A percentile compares a stretch with the other conserved stretches of the same genome.
Conservation (phyloP, 1,140 invertebrate species). For the Holcopasites calliopsidis region DNA sequence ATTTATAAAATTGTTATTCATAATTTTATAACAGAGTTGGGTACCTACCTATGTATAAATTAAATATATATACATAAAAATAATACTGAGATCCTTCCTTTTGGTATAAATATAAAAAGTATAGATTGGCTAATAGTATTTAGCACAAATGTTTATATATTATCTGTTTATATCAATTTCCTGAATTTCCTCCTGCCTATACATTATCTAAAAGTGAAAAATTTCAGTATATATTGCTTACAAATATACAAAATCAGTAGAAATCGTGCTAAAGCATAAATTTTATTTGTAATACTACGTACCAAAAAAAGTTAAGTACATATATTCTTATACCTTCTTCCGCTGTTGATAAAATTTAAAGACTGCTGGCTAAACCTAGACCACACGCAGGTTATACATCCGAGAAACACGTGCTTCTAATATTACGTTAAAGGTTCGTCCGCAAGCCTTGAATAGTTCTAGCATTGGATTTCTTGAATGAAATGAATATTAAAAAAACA, state of each 20-base stretch:
- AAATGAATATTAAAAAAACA: neutral
- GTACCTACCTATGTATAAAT: slow-evolving; percentile 1
- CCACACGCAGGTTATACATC: slow-evolving; percentile 22
- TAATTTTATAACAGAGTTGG: neutral
- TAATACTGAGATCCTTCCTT: neutral
- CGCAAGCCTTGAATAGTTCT: neutral
- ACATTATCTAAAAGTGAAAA: slow-evolving; percentile 22
- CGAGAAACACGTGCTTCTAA: slow-evolving; percentile 20
- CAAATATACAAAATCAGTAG: neutral
- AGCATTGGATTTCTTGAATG: neutral
- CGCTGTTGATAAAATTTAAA: neutral
- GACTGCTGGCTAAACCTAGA: too few relatives aligned
- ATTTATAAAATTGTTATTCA: neutral
- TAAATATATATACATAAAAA: slow-evolving; percentile 1
- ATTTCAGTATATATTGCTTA: neutral
- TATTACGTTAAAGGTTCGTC: slow-evolving; percentile 2
- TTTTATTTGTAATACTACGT: too few relatives aligned
- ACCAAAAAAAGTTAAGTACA: neutral
- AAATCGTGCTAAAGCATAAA: too few relatives aligned
- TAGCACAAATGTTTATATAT: neutral
- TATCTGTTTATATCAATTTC: slow-evolving; percentile 19
- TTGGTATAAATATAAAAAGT: neutral
- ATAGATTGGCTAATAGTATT: neutral
- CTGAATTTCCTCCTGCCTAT: neutral
- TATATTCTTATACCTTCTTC: neutral